A percentile compares a stretch with the other conserved stretches of the same genome.
Evolutionary conservation across 2,797 vertebrate genomes (phyloP).

Genomic region (Merluccius polli): DNA sequence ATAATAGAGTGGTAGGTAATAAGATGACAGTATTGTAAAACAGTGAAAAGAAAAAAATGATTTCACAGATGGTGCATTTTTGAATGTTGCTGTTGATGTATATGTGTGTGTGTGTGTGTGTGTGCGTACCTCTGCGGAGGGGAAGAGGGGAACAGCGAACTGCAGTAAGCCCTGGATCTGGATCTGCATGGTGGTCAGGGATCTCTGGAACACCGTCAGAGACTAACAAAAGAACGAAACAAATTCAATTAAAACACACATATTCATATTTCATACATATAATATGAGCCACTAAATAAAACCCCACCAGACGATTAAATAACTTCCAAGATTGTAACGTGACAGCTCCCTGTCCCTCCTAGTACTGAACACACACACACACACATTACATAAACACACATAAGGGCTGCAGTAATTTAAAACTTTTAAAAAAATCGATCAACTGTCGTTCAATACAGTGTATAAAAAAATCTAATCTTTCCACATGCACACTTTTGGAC

Average conservation of each 20-base stretch:
- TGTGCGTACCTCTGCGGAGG: conserved; percentile 81
- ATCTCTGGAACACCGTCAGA: conserved; percentile 89
- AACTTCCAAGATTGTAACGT: background rate
- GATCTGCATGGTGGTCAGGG: conserved; percentile 91
- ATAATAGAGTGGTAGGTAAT: no score
- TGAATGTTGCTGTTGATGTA: background rate
- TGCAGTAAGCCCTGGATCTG: conserved; percentile 86
- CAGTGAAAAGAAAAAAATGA: no score
- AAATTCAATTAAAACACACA: conserved; percentile 1
- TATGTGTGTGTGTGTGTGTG: background rate
- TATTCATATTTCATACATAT: background rate
- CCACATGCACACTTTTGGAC: background rate
- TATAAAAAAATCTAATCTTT: background rate
- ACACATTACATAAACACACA: no score
- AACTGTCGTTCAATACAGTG: background rate
- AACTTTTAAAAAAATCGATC: background rate
- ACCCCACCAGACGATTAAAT: background rate
- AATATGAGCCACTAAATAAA: background rate
- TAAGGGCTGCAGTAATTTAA: no score
- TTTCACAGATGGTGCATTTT: no score
- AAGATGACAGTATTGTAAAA: no score
- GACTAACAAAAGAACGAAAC: conserved; percentile 66
- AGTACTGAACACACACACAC: background rate
- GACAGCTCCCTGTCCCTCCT: background rate
- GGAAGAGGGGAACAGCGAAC: conserved; percentile 86